Evolutionary conservation across 2,888 invertebrate species (phyloP), one percentile per base, ranked within the genome.

Genomic region (Synanthedon myopaeformis): DNA sequence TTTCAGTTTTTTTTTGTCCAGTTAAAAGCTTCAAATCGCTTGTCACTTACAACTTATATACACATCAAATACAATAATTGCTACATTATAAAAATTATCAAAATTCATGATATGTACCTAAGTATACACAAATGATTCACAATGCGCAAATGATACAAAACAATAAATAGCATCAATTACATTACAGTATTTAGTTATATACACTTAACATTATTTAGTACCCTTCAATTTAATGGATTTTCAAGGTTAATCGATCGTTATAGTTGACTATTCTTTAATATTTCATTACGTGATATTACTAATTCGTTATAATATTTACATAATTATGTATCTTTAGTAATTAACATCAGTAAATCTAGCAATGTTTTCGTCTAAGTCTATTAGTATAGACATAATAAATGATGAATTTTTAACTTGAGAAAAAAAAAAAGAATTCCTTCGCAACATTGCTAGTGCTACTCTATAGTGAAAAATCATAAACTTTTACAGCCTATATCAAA

Each of bases 21-120:
- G 8, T 35, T 35, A 35, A 35, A 35, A 35, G 23, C 23, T 23
- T 23, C 10, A 35, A 35, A 35, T 35, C 35, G 35, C 35, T 35
- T 35, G 35, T 35, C 45, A 14, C 45, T 14, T 45, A 14, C 14
- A 13, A 45, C 42, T 45, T 45, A n/a, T 45, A 45, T 13, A 45
- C n/a, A 14, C 14, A 14, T 45, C 45, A 45, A 45, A 45, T 14
- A 13, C 8, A 14, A 14, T 45, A 14, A 45, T 45, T 45, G 45
- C 12, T n/a, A 45, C 45, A 45, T 45, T 45, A 45, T 14, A 45
- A 45, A 23, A 45, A 45, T 45, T 14, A 49, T 76, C 79, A 68
- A 76, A 79, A 71, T 80, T 75, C 72, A 81, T 86, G 86, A 86
- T 86, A 86, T 86, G 86, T 86, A 78, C 83, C 77, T 82, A 85